Conservation (phyloP, 2,888 invertebrate genomes). For the Hypercompe scribonia region DNA sequence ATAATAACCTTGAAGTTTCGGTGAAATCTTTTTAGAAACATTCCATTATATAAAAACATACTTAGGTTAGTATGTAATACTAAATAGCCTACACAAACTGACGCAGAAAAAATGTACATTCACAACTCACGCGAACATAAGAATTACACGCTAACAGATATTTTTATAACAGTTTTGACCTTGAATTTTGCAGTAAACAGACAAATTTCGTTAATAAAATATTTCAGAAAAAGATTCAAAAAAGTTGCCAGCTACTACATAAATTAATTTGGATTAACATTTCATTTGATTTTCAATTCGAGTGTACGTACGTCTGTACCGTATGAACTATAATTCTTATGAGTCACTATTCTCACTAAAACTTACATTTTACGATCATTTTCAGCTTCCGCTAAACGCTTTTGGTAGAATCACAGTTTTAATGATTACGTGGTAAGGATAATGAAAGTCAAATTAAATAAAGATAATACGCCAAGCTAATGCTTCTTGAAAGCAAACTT, state of each 20-base stretch:
- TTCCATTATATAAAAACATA: neutral
- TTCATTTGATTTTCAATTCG: neutral
- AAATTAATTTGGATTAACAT: neutral
- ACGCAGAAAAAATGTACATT: neutral
- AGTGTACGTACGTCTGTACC: neutral
- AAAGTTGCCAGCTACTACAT: neutral
- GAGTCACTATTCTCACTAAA: no score
- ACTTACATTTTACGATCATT: no score
- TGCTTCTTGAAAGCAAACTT: neutral
- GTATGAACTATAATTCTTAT: no score
- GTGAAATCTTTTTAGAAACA: neutral
- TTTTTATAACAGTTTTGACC: constrained; percentile 14
- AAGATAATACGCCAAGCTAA: neutral
- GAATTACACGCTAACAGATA: constrained; percentile 10
- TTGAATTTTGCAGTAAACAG: neutral
- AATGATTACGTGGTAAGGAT: neutral
- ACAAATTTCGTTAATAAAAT: constrained; percentile 3
- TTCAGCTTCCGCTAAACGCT: neutral
- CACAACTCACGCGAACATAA: constrained; percentile 7
- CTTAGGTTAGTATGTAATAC: neutral
- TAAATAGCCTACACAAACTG: neutral
- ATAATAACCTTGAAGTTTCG: neutral
- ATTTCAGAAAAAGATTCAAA: neutral
- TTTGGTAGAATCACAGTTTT: neutral
- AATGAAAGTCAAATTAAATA: constrained; percentile 8